Evolutionary conservation across 2,888 invertebrate species (phyloP).

Genomic region (Pyrocoelia pectoralis): DNA sequence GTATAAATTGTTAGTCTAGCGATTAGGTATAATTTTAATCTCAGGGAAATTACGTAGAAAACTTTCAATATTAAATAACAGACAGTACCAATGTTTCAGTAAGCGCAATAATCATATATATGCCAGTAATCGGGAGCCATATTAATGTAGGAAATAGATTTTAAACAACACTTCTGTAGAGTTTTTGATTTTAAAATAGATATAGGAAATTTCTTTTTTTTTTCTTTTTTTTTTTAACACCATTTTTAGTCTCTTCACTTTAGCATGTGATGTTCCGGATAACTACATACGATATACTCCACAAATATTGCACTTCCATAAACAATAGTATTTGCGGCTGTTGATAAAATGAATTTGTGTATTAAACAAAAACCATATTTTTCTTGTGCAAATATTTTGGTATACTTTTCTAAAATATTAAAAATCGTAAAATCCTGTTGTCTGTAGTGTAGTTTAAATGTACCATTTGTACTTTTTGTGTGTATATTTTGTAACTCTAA

Average conservation of each 20-base stretch:
- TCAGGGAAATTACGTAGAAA: constrained; percentile 18
- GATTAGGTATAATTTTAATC: constrained; percentile 10
- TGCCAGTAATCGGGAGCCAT: constrained; percentile 34
- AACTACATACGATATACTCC: constrained; percentile 16
- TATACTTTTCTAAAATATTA: constrained; percentile 56
- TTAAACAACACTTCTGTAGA: constrained; percentile 2
- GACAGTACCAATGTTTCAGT: constrained; percentile 13
- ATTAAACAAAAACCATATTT: constrained; percentile 53
- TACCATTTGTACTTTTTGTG: constrained; percentile 38
- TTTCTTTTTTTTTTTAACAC: constrained; percentile 19
- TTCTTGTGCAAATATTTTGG: constrained; percentile 54
- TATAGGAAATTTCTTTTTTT: constrained; percentile 23
- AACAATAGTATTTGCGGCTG: constrained; percentile 43
- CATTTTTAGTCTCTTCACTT: constrained; percentile 25
- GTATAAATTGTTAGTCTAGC: constrained; percentile 7
- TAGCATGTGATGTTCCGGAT: constrained; percentile 31
- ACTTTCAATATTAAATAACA: background rate
- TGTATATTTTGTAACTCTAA: constrained; percentile 53
- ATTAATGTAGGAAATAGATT: constrained; percentile 11
- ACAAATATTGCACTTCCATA: background rate
- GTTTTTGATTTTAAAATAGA: constrained; percentile 21
- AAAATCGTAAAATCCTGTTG: constrained; percentile 24
- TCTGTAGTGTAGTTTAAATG: constrained; percentile 38
- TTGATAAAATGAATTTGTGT: constrained; percentile 38
- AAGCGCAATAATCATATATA: constrained; percentile 16